Percentiles rank a stretch among this genome's conserved stretches.
Evolutionary conservation across 2,113 vertebrate genomes (phyloP).

Genomic region (Tragelaphus buxtoni): DNA sequence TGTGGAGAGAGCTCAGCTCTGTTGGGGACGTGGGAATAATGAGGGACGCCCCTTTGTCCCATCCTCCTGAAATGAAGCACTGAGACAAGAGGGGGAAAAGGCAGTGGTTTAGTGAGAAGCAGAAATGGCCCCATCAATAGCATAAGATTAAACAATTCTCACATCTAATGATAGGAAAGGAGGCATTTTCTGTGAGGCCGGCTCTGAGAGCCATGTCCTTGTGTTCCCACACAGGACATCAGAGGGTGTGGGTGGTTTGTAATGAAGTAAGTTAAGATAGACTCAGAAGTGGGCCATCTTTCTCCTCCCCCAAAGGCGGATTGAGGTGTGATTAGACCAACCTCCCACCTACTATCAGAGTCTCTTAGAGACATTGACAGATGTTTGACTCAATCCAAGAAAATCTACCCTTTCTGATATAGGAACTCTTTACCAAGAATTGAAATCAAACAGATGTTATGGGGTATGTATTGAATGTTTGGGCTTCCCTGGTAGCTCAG

Average conservation of each 20-base stretch:
- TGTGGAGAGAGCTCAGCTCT: neutral
- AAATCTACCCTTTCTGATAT: neutral
- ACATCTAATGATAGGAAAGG: conserved; percentile 8
- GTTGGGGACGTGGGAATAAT: neutral
- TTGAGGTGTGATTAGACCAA: neutral
- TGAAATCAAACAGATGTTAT: neutral
- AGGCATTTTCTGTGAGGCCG: neutral
- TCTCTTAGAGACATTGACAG: neutral
- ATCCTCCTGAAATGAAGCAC: neutral
- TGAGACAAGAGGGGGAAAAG: neutral
- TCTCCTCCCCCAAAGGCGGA: neutral
- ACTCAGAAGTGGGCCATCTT: neutral
- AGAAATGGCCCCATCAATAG: neutral
- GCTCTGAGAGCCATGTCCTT: neutral
- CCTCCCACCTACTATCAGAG: neutral
- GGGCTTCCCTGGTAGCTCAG: neutral
- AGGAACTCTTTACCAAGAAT: neutral
- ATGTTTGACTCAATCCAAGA: neutral
- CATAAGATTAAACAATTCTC: conserved; percentile 14
- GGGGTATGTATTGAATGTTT: neutral
- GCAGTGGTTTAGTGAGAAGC: neutral
- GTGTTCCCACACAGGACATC: neutral
- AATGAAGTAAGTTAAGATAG: conserved; percentile 37
- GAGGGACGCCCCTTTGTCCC: neutral
- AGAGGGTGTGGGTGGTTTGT: neutral